Percentiles rank a stretch among this genome's conserved stretches.
These are phyloP conservation scores for Sylvilagus floridanus DNA, from an alignment of 2,797 vertebrate genomes.

Conservation along the genomic window DNA sequence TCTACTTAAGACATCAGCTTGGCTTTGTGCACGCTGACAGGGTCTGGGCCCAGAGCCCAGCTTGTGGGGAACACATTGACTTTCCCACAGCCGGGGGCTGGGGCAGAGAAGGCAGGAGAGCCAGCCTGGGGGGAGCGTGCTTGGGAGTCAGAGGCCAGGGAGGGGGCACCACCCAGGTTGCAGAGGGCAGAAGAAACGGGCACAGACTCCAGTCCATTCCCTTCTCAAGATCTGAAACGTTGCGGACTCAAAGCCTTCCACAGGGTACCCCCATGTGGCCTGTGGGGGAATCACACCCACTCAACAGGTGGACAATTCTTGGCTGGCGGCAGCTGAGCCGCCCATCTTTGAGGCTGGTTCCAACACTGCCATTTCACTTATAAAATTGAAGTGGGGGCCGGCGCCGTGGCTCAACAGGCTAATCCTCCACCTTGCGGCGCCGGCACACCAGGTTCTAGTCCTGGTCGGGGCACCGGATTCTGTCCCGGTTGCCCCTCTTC, in stretches of 20 bases:
- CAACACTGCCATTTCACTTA: neutral
- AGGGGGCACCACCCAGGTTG: neutral
- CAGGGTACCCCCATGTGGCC: slow-evolving; percentile 56
- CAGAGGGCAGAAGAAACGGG: neutral
- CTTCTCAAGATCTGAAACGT: neutral
- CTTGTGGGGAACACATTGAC: neutral
- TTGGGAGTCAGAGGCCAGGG: neutral
- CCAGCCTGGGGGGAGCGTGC: neutral
- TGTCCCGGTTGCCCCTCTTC: too few species aligned
- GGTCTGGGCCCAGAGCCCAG: slow-evolving; percentile 8
- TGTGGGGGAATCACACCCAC: neutral
- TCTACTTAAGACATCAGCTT: neutral
- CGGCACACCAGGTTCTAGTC: too few species aligned
- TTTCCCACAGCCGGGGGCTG: slow-evolving; percentile 33
- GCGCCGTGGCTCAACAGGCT: too few species aligned
- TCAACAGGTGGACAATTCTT: neutral
- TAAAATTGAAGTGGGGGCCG: neutral
- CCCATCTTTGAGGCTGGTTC: neutral
- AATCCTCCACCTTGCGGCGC: too few species aligned
- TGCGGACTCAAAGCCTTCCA: neutral
- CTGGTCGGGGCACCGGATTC: too few species aligned
- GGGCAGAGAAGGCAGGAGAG: neutral
- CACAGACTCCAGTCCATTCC: neutral
- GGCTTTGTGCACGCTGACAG: slow-evolving; percentile 21
- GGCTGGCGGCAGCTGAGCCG: neutral